Percentiles rank a stretch among this genome's conserved stretches.
Evolutionary conservation across 2,113 vertebrate species (phyloP).

Genomic region (Gila orcuttii): DNA sequence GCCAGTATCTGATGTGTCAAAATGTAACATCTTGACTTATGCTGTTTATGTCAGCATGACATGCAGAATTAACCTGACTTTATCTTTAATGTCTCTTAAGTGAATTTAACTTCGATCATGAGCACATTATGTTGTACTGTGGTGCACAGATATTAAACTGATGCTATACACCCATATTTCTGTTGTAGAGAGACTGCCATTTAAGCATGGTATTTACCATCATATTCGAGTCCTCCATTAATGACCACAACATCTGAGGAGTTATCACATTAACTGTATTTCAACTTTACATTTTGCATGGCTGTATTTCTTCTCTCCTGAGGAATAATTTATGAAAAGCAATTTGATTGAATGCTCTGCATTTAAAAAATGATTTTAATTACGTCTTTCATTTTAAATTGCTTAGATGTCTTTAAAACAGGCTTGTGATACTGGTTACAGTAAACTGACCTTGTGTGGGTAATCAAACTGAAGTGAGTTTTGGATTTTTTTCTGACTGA

Average conservation of each 20-base stretch:
- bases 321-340: not conserved
- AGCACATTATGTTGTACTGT: not conserved
- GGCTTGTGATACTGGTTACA: not conserved
- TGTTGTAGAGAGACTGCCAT: not conserved
- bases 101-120: no score
- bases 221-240: not conserved
- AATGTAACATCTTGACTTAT: not conserved
- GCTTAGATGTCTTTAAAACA: not conserved
- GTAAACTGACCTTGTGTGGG: not conserved
- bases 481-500: not conserved
- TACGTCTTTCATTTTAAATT: not conserved
- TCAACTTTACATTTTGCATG: not conserved
- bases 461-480: not conserved
- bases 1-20: not conserved
- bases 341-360: not conserved
- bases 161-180: not conserved
- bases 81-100: not conserved
- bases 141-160: not conserved
- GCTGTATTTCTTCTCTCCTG: conserved; percentile 29
- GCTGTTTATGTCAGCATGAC: not conserved
- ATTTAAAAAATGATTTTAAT: not conserved
- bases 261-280: not conserved
- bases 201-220: not conserved
- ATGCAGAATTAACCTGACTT: not conserved
- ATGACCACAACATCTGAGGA: not conserved